A percentile compares a stretch with the other conserved stretches of the same genome.
Evolutionary conservation across 1,140 invertebrate genomes (phyloP).

Genomic region (Drosophila trapezifrons): DNA sequence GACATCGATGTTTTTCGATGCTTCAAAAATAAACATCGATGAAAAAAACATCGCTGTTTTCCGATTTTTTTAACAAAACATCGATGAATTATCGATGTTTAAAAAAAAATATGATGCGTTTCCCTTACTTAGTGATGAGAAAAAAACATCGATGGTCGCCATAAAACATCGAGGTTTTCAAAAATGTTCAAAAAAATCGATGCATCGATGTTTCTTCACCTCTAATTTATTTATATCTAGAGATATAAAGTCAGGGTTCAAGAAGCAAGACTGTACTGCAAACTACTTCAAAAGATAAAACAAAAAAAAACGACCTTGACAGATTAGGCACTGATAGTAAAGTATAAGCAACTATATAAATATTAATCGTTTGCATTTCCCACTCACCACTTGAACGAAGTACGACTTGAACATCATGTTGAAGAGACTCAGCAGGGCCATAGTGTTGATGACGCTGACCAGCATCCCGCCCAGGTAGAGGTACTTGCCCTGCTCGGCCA

Average conservation of each 20-base stretch:
- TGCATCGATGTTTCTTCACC: no score
- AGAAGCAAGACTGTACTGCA: not conserved
- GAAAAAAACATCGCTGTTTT: no score
- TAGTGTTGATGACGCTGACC: conserved; percentile 91
- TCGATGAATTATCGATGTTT: no score
- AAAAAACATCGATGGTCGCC: no score
- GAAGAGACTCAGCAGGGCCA: conserved; percentile 91
- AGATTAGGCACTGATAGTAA: not conserved
- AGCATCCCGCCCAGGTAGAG: conserved; percentile 93
- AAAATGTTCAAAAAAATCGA: no score
- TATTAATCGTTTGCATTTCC: no score
- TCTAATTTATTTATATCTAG: not conserved
- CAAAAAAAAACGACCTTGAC: conserved; percentile 10
- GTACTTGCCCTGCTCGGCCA: conserved; percentile 93
- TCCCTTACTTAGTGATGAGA: no score
- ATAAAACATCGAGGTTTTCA: no score
- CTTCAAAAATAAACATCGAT: no score
- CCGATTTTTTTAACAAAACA: no score
- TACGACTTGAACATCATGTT: conserved; percentile 95
- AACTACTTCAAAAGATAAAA: conserved; percentile 3
- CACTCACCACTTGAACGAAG: conserved; percentile 91
- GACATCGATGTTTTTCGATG: no score
- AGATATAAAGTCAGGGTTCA: not conserved
- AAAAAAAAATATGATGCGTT: no score
- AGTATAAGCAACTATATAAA: not conserved